These are phyloP conservation scores for Macrobrachium nipponense DNA, from an alignment of 1,140 invertebrate genomes.

Conservation along the genomic window DNA sequence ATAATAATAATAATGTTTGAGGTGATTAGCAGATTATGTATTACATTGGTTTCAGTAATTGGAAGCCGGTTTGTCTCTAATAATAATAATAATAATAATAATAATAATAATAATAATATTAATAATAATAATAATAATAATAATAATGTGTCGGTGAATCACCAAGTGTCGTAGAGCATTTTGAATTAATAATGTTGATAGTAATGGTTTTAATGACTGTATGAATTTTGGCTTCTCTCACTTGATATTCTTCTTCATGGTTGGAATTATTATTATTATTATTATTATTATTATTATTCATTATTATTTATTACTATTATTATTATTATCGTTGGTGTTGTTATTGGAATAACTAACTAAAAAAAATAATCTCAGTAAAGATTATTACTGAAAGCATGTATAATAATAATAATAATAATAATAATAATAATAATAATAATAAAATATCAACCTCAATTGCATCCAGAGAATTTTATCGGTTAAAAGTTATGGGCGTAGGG, in stretches of 20 bases:
- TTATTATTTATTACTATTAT: constrained; percentile 7
- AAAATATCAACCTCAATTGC: neutral
- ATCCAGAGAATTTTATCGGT: neutral
- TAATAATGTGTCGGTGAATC: neutral
- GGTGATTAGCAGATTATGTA: too few relatives aligned
- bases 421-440: neutral
- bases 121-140: neutral
- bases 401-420: neutral
- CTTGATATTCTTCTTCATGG: neutral
- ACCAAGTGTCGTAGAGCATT: too few relatives aligned
- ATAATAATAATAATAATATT: constrained; percentile 14
- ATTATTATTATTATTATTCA: neutral
- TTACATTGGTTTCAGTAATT: too few relatives aligned
- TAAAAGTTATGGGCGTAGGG: neutral
- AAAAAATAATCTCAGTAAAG: neutral
- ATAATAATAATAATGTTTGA: constrained; percentile 9
- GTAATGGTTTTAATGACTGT: neutral
- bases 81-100: constrained; percentile 21
- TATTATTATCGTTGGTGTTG: neutral
- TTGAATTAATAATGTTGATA: neutral
- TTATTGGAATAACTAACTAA: neutral
- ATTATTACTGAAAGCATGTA: neutral
- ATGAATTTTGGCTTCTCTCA: neutral
- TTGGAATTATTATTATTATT: constrained; percentile 3
- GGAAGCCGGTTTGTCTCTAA: neutral